Evolutionary conservation across 2,888 invertebrate genomes (phyloP).

Genomic region (Strigamia maritima): DNA sequence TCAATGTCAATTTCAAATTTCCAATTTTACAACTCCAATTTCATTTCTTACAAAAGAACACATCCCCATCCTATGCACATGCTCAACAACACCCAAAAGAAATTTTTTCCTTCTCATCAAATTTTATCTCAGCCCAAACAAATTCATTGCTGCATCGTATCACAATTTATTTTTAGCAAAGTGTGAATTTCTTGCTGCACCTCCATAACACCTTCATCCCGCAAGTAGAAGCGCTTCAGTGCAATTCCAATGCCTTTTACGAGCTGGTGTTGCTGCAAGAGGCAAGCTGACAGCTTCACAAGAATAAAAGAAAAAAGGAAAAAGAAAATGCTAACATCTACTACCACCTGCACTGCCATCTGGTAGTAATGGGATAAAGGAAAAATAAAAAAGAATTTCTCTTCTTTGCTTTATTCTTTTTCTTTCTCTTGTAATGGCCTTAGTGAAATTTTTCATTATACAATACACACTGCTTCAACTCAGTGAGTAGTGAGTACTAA

Average conservation of each 20-base stretch:
- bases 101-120: slow-evolving; percentile 29
- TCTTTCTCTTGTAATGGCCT: background rate
- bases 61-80: slow-evolving; percentile 26
- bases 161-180: slow-evolving; percentile 34
- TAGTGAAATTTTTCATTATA: slow-evolving; percentile 20
- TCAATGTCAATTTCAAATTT: slow-evolving; percentile 17
- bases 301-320: background rate
- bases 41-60: slow-evolving; percentile 10
- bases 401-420: background rate
- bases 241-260: slow-evolving; percentile 34
- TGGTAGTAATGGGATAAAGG: slow-evolving; percentile 28
- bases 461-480: background rate
- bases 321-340: slow-evolving; percentile 34
- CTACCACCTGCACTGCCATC: slow-evolving; percentile 27
- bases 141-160: slow-evolving; percentile 32
- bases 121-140: slow-evolving; percentile 27
- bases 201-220: slow-evolving; percentile 34
- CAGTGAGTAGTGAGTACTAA: background rate
- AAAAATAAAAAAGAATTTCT: background rate
- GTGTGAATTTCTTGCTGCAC: slow-evolving; percentile 34
- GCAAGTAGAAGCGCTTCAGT: slow-evolving; percentile 26
- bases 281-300: slow-evolving; percentile 27
- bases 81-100: slow-evolving; percentile 31
- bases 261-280: slow-evolving; percentile 25
- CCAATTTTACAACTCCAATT: slow-evolving; percentile 7